Base-by-base conservation (phyloP, 2,797 vertebrate genomes). In the Acrocephalus scirpaceus region DNA sequence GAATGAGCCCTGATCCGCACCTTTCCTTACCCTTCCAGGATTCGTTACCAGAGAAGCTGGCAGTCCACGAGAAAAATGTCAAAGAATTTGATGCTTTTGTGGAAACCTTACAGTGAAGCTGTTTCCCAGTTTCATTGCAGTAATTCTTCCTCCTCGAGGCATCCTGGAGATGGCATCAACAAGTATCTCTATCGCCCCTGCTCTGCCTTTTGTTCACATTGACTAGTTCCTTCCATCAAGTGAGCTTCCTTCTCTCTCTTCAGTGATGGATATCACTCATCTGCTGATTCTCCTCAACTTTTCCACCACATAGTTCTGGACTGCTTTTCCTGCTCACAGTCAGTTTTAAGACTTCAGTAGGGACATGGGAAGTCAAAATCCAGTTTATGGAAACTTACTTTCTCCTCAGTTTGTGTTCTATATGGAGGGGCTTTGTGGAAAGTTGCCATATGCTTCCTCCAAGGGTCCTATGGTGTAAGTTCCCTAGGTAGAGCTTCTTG, bases 41-140 rank as follows among this genome's bases (percentile, higher is more conserved):
- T 94, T 99, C 99, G 0, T 98, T 99, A 92, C 99, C 99, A 6
- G 99, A 99, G 98, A 99, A 99, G 96, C 97, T 99, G 97, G 99
- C 99, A 44, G 98, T 99, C 84, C 99, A 99, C 0, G 99, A 99
- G 98, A 99, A 99, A 88, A 99, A 99, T 30, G 99, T 99, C 13
- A 99, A 99, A 60, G 99, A 99, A 96, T 99, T 99, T 86, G 99
- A 99, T 73, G 99, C 99, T 26, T 99, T 99, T 90, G 99, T 99
- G 90, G 99, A 99, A 95, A 99, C 99, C 90, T 98, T 99, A 85
- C 99, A 99, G 97, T 99, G 98, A 98, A 96, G 90, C 70, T 47
- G 42, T 70, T 86, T 38, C 50, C 81, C 75, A n/a, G 60, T 86
- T 53, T 16, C 88, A 85, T 90, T 95, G 87, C 90, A 88, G 93